Base-by-base conservation (phyloP, 2,797 vertebrate genomes). In the Helicolenus hilgendorfi region DNA sequence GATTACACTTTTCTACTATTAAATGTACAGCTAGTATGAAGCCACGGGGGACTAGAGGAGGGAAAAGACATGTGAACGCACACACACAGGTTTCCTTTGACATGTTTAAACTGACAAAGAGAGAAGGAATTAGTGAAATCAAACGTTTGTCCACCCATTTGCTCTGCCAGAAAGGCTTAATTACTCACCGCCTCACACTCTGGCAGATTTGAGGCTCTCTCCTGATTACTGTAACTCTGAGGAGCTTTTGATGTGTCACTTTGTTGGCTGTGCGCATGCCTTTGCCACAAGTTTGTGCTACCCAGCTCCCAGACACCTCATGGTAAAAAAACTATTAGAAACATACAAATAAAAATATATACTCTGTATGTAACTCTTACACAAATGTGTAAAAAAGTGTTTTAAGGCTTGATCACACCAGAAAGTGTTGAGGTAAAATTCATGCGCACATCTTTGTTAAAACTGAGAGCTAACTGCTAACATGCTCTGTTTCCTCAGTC, bases 181-280 rank as follows among this genome's bases (percentile, higher is more conserved):
- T 94, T 92, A 93, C 90, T 90, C 89, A 76, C 79, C 18, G 86
- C 65, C 68, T 92, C 85, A 77, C 41, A 65, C 79, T 64, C 49
- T 73, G 77, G 81, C 88, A 88, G 90, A 89, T 89, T 81, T 81
- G 58, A 88, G 72, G 67, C 84, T 84, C 41, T 91, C 67, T 83
- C 41, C 82, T 81, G 89, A 92, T 93, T 91, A 90, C 83, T 94
- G 83, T 81, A 91, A 87, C 77, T 93, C 79, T 68, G 79, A 89
- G 64, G 53, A 78, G 85, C 84, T 79, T 95, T 91, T 91, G 84
- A 94, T 89, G 85, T 93, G 91, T 84, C 87, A 85, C 84, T 88
- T 81, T 71, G 31, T 64, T 84, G 77, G 70, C 87, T 74, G 18
- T 71, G 73, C 29, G 59, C 72, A 49, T 5, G 27, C 64, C 62